A percentile compares a stretch with the other conserved stretches of the same genome.
phyloP scores from a whole-genome alignment of 1,140 invertebrate genomes.

The Drosophila sp. region DNA sequence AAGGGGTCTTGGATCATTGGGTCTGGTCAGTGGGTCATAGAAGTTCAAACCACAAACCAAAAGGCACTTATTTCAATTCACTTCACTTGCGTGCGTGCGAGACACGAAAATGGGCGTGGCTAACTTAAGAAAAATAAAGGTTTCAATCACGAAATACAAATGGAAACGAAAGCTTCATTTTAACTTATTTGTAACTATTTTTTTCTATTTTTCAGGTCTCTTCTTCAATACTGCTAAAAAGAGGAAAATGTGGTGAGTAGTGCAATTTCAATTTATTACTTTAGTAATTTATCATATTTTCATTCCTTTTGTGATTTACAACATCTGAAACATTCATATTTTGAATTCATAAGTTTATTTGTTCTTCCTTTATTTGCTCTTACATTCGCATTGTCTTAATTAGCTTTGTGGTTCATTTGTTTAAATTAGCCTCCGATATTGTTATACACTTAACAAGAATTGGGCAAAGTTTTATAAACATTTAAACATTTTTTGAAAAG shows the following conservation, averaged over 20 bases:
- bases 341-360: constrained; percentile 3
- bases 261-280: not conserved
- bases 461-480: not conserved
- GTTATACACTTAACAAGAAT: not conserved
- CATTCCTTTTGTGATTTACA: not conserved
- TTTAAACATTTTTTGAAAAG: too few species aligned
- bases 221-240: too few species aligned
- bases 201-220: not conserved
- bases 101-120: constrained; percentile 4
- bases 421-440: not conserved
- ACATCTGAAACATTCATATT: not conserved
- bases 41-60: not conserved
- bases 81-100: constrained; percentile 27
- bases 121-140: constrained; percentile 1
- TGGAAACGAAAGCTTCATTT: not conserved
- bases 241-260: too few species aligned
- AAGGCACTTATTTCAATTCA: constrained; percentile 12
- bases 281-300: too few species aligned
- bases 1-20: not conserved
- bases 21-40: constrained; percentile 10
- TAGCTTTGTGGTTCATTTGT: not conserved
- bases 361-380: not conserved
- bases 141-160: constrained; percentile 7
- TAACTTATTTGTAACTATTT: not conserved
- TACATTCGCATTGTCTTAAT: not conserved